Conservation (phyloP, 2,888 invertebrate genomes). For the Calliopum simillimum region DNA sequence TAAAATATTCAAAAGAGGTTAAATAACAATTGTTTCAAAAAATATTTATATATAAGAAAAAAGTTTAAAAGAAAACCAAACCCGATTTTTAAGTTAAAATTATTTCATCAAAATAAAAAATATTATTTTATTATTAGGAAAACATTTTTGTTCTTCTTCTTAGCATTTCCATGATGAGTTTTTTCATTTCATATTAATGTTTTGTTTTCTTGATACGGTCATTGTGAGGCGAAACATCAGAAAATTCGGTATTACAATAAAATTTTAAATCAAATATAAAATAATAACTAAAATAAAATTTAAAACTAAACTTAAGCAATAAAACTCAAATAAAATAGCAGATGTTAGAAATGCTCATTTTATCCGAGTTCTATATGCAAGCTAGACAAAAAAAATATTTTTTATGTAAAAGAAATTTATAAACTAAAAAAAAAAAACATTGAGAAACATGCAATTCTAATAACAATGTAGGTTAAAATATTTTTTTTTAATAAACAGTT, state of each 20-base stretch:
- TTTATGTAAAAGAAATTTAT: constrained; percentile 42
- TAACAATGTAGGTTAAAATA: constrained; percentile 31
- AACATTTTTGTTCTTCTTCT: constrained; percentile 35
- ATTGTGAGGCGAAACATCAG: constrained; percentile 68
- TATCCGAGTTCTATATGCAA: constrained; percentile 23
- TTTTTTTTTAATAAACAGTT: constrained; percentile 30
- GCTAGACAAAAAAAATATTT: constrained; percentile 44
- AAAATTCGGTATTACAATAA: constrained; percentile 68
- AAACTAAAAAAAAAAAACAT: constrained; percentile 61
- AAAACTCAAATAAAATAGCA: constrained; percentile 30
- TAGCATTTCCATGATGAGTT: constrained; percentile 21
- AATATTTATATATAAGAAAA: constrained; percentile 6
- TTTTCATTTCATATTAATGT: constrained; percentile 38
- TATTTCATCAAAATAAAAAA: constrained; percentile 29
- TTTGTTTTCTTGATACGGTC: constrained; percentile 24
- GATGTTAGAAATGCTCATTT: neutral
- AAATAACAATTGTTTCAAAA: neutral
- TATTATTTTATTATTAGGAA: constrained; percentile 33
- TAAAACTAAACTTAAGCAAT: constrained; percentile 53
- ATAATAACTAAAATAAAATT: constrained; percentile 55
- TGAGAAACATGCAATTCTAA: constrained; percentile 66
- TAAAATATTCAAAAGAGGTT: constrained; percentile 31
- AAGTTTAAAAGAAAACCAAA: constrained; percentile 31
- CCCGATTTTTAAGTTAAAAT: constrained; percentile 39
- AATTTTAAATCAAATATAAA: constrained; percentile 50